phyloP scores from a whole-genome alignment of 1,140 invertebrate genomes.

The Drosophila guanche region DNA sequence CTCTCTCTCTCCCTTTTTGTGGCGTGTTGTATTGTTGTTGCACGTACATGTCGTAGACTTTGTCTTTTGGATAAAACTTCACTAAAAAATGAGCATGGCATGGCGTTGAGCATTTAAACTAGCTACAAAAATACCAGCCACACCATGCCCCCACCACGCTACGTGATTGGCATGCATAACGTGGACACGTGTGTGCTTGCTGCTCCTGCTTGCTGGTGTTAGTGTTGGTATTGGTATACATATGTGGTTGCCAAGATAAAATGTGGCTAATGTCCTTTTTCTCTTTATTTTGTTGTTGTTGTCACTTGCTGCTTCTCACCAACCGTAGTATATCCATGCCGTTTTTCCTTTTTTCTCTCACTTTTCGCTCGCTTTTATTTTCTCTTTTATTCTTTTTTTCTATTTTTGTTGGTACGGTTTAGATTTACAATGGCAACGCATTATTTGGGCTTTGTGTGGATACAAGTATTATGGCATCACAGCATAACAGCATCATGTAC shows the following conservation, averaged over 20 bases:
- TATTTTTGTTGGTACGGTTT: no score
- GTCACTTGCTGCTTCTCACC: background rate
- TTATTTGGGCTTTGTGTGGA: no score
- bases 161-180: slow-evolving; percentile 56
- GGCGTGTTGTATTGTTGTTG: slow-evolving; percentile 44
- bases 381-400: no score
- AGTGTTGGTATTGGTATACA: slow-evolving; percentile 17
- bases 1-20: slow-evolving; percentile 14
- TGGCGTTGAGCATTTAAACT: slow-evolving; percentile 80
- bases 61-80: slow-evolving; percentile 75
- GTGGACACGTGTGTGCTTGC: slow-evolving; percentile 52
- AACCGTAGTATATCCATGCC: slow-evolving; percentile 5
- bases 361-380: background rate
- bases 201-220: slow-evolving; percentile 9
- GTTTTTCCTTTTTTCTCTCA: slow-evolving; percentile 8
- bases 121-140: slow-evolving; percentile 77
- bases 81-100: slow-evolving; percentile 81
- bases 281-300: background rate
- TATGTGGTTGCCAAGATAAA: slow-evolving; percentile 71
- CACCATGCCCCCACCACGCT: slow-evolving; percentile 23
- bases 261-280: slow-evolving; percentile 77
- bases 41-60: slow-evolving; percentile 79
- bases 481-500: no score
- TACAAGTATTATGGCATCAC: no score
- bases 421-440: no score